These are phyloP conservation scores for Neodiprion pinetum DNA, from an alignment of 1,140 invertebrate genomes.

Conservation along the genomic window DNA sequence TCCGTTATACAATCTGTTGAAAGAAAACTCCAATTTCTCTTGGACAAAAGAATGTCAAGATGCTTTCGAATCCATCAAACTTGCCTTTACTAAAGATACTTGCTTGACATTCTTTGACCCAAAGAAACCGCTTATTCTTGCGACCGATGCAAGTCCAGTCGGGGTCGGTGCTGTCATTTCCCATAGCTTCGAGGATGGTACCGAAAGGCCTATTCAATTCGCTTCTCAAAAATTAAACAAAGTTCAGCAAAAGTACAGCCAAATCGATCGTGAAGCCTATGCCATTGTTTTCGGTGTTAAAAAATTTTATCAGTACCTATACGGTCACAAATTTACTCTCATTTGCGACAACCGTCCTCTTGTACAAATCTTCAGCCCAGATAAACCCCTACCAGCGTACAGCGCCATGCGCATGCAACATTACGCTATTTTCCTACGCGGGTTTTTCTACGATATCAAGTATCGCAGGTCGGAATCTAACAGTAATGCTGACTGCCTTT, in stretches of 20 bases:
- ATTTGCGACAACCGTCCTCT: no score
- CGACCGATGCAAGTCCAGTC: conserved; percentile 51
- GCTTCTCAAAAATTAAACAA: conserved; percentile 41
- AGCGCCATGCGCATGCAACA: no score
- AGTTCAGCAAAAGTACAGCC: conserved; percentile 53
- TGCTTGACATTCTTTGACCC: conserved; percentile 35
- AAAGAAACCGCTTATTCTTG: conserved; percentile 40
- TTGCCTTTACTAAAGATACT: conserved; percentile 13
- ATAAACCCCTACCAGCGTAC: no score
- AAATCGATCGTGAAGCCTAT: conserved; percentile 62
- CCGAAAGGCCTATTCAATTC: conserved; percentile 45
- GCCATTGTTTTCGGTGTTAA: conserved; percentile 56
- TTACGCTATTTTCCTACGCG: no score
- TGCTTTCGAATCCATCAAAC: no score
- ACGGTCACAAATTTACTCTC: conserved; percentile 25
- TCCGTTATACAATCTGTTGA: no score
- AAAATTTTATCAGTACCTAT: conserved; percentile 56
- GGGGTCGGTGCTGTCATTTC: conserved; percentile 51
- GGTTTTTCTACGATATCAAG: no score
- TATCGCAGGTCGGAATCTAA: no score
- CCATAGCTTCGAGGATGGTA: conserved; percentile 40
- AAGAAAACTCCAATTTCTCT: no score
- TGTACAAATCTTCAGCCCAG: no score
- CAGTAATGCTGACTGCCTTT: no score
- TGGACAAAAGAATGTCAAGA: no score